Percentiles rank a stretch among this genome's conserved stretches.
phyloP scores from a whole-genome alignment of 2,888 invertebrate species.

The Phengaris arion region DNA sequence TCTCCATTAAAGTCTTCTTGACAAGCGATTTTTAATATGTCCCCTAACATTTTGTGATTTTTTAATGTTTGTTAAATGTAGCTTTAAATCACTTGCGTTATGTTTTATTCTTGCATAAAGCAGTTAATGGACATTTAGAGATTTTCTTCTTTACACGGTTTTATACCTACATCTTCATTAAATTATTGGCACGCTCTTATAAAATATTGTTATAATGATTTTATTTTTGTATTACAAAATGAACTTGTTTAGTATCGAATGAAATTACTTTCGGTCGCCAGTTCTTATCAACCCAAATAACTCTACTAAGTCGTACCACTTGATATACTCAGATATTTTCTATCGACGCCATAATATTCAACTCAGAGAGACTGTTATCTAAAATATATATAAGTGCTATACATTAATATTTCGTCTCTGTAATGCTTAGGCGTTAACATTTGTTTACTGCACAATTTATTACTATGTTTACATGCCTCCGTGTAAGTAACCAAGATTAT shows the following conservation, averaged over 20 bases:
- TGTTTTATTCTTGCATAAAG: not conserved
- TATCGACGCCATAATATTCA: not conserved
- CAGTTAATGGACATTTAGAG: not conserved
- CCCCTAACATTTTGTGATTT: constrained; percentile 8
- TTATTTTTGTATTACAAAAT: no score
- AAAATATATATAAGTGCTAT: not conserved
- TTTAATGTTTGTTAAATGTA: constrained; percentile 8
- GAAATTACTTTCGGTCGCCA: no score
- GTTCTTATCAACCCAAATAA: no score
- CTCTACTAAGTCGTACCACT: no score
- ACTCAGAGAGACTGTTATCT: not conserved
- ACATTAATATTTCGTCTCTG: not conserved
- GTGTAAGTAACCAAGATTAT: constrained; percentile 23
- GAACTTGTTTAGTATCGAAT: no score
- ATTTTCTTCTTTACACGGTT: not conserved
- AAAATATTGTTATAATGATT: no score
- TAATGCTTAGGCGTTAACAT: not conserved
- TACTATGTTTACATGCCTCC: constrained; percentile 19
- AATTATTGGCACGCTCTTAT: no score
- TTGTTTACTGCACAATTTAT: constrained; percentile 13
- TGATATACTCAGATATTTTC: not conserved
- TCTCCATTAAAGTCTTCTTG: constrained; percentile 18
- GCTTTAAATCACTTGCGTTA: constrained; percentile 13
- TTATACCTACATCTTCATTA: no score
- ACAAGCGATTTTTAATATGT: constrained; percentile 27